These are phyloP conservation scores for Spheniscus humboldti DNA, from an alignment of 2,797 vertebrate genomes.

Conservation along the genomic window DNA sequence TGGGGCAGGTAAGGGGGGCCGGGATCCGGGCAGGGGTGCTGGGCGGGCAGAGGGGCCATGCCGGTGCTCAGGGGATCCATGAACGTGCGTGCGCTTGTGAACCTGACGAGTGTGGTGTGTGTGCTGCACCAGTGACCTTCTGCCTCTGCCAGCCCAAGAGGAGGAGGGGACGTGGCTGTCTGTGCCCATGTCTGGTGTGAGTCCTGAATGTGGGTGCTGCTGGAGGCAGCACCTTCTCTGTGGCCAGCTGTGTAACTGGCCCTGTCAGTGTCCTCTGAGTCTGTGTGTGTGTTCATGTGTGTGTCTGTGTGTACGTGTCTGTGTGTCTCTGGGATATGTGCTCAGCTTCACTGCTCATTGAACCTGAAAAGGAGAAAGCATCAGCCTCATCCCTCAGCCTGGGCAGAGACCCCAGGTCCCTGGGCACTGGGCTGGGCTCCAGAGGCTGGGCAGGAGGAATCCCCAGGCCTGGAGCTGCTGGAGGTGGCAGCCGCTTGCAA, in stretches of 20 bases:
- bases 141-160: background rate
- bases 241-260: rapidly evolving
- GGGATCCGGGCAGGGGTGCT: rapidly evolving
- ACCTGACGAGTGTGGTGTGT: background rate
- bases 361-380: background rate
- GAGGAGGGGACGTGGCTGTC: rapidly evolving
- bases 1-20: rapidly evolving
- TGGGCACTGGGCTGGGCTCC: rapidly evolving
- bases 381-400: background rate
- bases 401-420: background rate
- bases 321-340: background rate
- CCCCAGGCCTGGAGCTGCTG: background rate
- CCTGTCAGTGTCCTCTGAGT: rapidly evolving
- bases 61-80: rapidly evolving
- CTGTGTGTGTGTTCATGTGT: background rate
- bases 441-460: background rate
- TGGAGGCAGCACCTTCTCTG: rapidly evolving
- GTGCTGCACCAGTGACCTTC: background rate
- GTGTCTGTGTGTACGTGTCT: background rate
- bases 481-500: background rate
- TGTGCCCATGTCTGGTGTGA: background rate
- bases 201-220: no score
- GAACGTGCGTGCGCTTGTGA: background rate
- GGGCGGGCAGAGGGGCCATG: rapidly evolving
- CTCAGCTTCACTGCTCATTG: background rate